Percentiles rank a stretch among this genome's conserved stretches.
phyloP scores from a whole-genome alignment of 64 coral and sea anemone genomes.

The Stylophora pistillata region DNA sequence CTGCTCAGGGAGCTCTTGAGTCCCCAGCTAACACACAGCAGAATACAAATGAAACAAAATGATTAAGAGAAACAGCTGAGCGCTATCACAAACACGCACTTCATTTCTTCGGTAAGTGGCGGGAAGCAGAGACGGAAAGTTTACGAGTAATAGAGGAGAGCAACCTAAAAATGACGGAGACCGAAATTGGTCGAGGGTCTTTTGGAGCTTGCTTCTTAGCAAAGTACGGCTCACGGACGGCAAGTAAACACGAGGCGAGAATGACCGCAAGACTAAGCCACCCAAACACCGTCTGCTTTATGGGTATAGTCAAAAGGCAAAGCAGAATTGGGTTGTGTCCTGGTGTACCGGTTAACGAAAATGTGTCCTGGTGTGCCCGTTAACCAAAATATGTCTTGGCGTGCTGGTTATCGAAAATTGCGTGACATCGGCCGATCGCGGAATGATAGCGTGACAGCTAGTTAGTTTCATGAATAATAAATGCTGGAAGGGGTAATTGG shows the following conservation, averaged over 20 bases:
- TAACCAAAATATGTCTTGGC: too few relatives aligned
- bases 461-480: too few relatives aligned
- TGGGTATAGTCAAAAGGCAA: not conserved
- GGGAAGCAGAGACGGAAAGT: conserved; percentile 31
- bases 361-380: too few relatives aligned
- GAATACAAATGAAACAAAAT: not conserved
- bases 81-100: conserved; percentile 50
- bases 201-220: conserved; percentile 45
- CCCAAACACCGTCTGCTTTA: conserved; percentile 4
- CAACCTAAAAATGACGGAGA: conserved; percentile 1
- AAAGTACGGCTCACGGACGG: conserved; percentile 14
- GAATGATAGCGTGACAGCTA: too few relatives aligned
- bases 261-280: conserved; percentile 26
- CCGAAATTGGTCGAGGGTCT: conserved; percentile 26
- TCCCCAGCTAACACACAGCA: too few relatives aligned
- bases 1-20: too few relatives aligned
- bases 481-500: too few relatives aligned
- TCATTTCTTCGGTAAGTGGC: conserved; percentile 42
- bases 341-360: too few relatives aligned
- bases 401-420: too few relatives aligned
- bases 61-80: conserved; percentile 7
- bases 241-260: conserved; percentile 41
- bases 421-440: too few relatives aligned
- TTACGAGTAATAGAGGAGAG: conserved; percentile 13
- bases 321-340: too few relatives aligned